phyloP scores from a whole-genome alignment of 2,113 vertebrate species.

The Brachyistius frenatus region DNA sequence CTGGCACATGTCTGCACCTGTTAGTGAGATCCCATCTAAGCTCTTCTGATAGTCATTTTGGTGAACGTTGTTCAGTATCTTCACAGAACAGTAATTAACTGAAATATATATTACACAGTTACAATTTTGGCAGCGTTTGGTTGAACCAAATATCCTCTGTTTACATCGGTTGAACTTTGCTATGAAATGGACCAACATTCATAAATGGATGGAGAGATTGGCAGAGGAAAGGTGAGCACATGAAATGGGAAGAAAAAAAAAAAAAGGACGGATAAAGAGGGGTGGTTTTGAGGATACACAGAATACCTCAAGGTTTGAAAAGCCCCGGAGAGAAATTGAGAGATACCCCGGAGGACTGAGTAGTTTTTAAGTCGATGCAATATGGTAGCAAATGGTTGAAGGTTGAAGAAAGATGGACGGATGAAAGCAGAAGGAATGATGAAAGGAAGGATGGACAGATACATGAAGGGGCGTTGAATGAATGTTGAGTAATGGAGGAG shows the following conservation, averaged over 20 bases:
- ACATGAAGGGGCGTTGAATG: constrained; percentile 8
- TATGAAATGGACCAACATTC: no score
- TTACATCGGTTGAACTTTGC: no score
- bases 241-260: neutral
- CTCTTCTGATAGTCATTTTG: no score
- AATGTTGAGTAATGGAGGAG: constrained; percentile 10
- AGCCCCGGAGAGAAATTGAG: neutral
- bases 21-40: no score
- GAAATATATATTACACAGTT: no score
- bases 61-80: no score
- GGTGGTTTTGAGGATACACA: no score
- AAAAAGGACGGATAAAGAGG: no score
- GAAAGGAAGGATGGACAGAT: constrained; percentile 7
- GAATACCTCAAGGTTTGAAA: neutral
- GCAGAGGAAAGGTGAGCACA: neutral
- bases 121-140: no score
- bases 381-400: neutral
- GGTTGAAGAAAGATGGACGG: neutral
- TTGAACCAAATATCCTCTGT: no score
- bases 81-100: no score
- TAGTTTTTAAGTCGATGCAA: neutral
- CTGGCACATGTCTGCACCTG: no score
- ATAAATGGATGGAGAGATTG: neutral
- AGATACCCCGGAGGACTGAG: neutral
- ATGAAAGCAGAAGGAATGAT: constrained; percentile 16